Conservation (phyloP, 2,888 invertebrate species). For the Chaitophorus viminalis region DNA sequence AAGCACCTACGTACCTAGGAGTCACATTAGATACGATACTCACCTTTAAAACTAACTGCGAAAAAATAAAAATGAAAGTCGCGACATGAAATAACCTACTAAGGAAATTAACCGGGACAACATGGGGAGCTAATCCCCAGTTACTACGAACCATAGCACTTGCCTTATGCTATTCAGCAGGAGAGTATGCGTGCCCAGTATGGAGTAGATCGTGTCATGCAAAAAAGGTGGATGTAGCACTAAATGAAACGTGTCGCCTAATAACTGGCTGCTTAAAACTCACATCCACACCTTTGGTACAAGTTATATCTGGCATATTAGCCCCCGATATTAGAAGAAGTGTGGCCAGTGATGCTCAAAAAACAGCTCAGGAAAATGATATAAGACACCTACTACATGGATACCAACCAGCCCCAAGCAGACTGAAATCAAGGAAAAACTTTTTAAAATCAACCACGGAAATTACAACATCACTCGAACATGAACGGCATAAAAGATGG, state of each 20-base stretch:
- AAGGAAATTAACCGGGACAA: no score
- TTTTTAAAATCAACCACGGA: no score
- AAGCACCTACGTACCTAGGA: slow-evolving; percentile 24
- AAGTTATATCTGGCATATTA: slow-evolving; percentile 57
- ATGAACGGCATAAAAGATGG: no score
- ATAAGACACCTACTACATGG: slow-evolving; percentile 30
- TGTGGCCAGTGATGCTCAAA: slow-evolving; percentile 43
- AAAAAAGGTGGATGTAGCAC: no score
- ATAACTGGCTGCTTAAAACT: slow-evolving; percentile 60
- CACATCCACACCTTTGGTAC: no score
- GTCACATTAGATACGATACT: slow-evolving; percentile 7
- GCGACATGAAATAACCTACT: neutral
- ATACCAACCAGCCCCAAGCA: slow-evolving; percentile 3
- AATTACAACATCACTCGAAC: no score
- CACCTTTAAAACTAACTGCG: slow-evolving; percentile 2
- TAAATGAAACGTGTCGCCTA: slow-evolving; percentile 55
- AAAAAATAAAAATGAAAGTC: slow-evolving; percentile 21
- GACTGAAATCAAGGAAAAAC: slow-evolving; percentile 47
- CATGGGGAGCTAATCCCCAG: slow-evolving; percentile 10
- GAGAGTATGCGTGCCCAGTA: slow-evolving; percentile 60
- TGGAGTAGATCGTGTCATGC: slow-evolving; percentile 58
- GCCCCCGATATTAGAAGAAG: slow-evolving; percentile 54
- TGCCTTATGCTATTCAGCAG: slow-evolving; percentile 59
- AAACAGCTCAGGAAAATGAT: slow-evolving; percentile 33
- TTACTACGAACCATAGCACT: slow-evolving; percentile 59